Base-by-base conservation (phyloP, 2,888 invertebrate species). In the Lithophane socia region DNA sequence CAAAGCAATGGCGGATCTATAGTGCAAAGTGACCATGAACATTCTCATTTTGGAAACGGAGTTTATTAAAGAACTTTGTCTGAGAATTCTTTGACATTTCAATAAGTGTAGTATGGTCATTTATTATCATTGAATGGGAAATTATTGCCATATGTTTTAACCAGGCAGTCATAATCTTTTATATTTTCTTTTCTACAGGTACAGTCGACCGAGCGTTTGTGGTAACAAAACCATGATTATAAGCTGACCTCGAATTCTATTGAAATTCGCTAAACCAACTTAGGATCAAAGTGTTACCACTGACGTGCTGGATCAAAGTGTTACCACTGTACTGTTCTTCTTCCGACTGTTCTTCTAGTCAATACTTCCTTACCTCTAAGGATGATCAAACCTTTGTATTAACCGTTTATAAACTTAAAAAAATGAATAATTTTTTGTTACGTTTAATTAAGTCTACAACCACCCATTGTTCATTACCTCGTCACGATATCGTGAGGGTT, bases 11-110 rank as follows among this genome's bases (percentile, higher is more conserved):
- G 77, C 81, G 77, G 82, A 81, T 70, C 69, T 73, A 44, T 44
- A 75, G 61, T 4, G 18, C 29, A 21, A 49, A 49, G 18, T 81
- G 81, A 69, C 85, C 80, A n/a, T 84, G 84, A 76, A 65, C 49
- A 52, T 29, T 73, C 44, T 71, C 12, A 71, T 73, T 83, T 82
- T 69, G 70, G 56, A 72, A 64, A 83, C 65, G 42, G 61, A 79
- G 1, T 56, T 71, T 12, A n/a, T 2, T n/a, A 21, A 13, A 18
- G 3, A 71, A 37, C n/a, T 47, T 49, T 37, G 18, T 4, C 2
- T 69, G 37, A 24, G 37, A 69, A 49, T 8, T 47, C 16, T 61
- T 44, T 44, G 44, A 21, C 18, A 68, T 77, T 78, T 60, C n/a
- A 12, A 49, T 60, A 77, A 18, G 2, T n/a, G 12, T 18, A 44